Evolutionary conservation across 92 coral and sea anemone species (phyloP), one percentile per base, ranked within the genome.

Genomic region (Parazoanthus swiftii): DNA sequence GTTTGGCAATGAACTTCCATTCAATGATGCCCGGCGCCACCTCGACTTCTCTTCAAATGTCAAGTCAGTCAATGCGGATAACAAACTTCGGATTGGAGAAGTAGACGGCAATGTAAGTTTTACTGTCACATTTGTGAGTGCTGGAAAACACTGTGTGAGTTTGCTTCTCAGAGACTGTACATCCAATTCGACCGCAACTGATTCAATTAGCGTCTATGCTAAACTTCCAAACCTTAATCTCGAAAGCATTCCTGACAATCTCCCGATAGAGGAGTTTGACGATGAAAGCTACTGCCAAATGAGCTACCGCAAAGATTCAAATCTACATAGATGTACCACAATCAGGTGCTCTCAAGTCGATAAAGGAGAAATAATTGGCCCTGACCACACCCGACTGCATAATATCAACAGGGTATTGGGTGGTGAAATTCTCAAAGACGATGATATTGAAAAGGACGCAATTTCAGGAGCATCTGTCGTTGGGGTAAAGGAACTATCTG

Each of bases 401-500:
- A 85, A 85, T 58, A 85, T 89, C 75, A 89, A 89, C 67, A 89
- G 91, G 56, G 83, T 63, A 0, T 23, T 58, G 66, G 66, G 80
- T 85, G 77, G 36, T 10, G 44, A 74, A 26, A 35, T 74, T 35
- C 77, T 74, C 77, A 7, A 74, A 74, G 77, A 74, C 36, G 44
- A 74, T 33, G 44, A 74, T 11, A 33, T 74, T 35, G 21, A 74
- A 10, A 48, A 48, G 10, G 77, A 74, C 26, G 6, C 16, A 16
- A 10, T 1, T 33, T 3, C 20, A 1, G 1, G 21, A 5, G 46
- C 42, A 74, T 18, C 21, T 44, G 36, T 74, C 44, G 10, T 74
- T 33, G 15, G 43, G 4, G 21, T 74, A 13, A 21, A 74, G 42
- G 42, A 35, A 44, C 16, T 35, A 74, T 35, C 77, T 16, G 20